A percentile compares a stretch with the other conserved stretches of the same genome.
Evolutionary conservation across 2,113 vertebrate species (phyloP).

Genomic region (Gracilinanus agilis): DNA sequence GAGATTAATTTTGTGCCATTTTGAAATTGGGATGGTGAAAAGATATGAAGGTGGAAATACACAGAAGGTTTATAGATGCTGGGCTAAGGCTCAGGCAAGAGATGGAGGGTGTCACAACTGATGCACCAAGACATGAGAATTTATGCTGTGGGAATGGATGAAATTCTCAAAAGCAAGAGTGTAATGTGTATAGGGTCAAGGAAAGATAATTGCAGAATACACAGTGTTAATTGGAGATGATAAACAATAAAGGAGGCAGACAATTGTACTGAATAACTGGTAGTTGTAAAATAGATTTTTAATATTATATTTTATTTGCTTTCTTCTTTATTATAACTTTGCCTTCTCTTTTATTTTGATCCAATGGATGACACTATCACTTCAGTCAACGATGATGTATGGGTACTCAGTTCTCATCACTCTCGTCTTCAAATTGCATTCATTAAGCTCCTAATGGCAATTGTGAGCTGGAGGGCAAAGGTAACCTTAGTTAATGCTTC

Average conservation of each 20-base stretch:
- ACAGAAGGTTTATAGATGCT: not conserved
- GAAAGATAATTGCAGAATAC: not conserved
- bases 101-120: not conserved
- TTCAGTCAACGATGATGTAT: not conserved
- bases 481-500: not conserved
- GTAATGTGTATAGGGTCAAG: not conserved
- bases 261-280: not conserved
- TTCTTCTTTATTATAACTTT: not conserved
- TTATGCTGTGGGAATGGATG: not conserved
- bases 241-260: not conserved
- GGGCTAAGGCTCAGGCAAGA: not conserved
- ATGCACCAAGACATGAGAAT: not conserved
- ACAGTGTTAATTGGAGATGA: not conserved
- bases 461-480: not conserved
- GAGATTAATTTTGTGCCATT: not conserved
- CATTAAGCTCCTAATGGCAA: not conserved
- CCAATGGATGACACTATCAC: not conserved
- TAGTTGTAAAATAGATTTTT: not conserved
- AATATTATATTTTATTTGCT: not conserved
- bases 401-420: not conserved
- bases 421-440: not conserved
- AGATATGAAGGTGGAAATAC: not conserved
- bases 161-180: not conserved
- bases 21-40: not conserved
- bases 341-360: not conserved